These are phyloP conservation scores for Paragorgia papillata DNA, from an alignment of 92 coral and sea anemone genomes.

Conservation along the genomic window DNA sequence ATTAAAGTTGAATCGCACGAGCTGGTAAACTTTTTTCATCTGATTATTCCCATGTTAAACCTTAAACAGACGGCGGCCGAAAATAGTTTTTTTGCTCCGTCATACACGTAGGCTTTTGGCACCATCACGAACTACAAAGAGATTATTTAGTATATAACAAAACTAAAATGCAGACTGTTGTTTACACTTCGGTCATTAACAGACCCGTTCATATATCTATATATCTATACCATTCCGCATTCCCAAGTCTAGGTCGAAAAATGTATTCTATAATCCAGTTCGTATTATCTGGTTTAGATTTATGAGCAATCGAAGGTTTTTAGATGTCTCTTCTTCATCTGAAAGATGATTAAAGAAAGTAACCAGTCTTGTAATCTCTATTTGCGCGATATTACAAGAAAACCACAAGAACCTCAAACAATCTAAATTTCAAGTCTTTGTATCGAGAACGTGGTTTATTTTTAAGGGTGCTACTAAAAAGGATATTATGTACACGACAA, in stretches of 20 bases:
- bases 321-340: conserved; percentile 8
- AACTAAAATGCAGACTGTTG: conserved; percentile 8
- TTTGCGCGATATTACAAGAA: conserved; percentile 2
- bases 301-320: conserved; percentile 36
- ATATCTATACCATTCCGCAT: neutral
- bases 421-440: conserved; percentile 15
- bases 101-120: neutral
- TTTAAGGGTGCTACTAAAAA: conserved; percentile 2
- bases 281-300: conserved; percentile 31
- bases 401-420: conserved; percentile 32
- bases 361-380: conserved; percentile 1
- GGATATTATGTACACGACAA: neutral
- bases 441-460: neutral
- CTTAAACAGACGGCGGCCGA: neutral
- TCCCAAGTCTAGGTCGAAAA: too few relatives aligned
- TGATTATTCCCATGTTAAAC: too few relatives aligned
- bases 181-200: conserved; percentile 6
- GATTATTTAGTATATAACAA: neutral
- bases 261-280: conserved; percentile 18
- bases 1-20: too few relatives aligned
- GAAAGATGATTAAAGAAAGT: conserved; percentile 9
- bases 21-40: too few relatives aligned
- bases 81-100: neutral
- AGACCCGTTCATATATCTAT: conserved; percentile 17
- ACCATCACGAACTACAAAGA: neutral